phyloP scores from a whole-genome alignment of 1,140 invertebrate species.

The Drosophila watanabei region DNA sequence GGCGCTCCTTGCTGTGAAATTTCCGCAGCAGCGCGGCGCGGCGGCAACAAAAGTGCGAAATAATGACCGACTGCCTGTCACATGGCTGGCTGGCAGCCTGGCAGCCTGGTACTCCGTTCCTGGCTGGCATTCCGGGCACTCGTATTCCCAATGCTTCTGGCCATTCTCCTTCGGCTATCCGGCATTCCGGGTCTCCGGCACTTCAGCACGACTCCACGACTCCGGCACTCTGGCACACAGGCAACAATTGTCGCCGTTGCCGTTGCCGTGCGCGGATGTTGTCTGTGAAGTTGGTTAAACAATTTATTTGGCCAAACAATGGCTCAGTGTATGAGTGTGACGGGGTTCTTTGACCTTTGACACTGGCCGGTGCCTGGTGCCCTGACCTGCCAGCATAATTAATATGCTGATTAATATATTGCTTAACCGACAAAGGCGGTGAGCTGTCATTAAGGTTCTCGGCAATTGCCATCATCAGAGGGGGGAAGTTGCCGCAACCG shows the following conservation, averaged over 20 bases:
- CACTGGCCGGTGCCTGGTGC: constrained; percentile 8
- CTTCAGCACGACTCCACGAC: neutral
- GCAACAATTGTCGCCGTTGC: constrained; percentile 41
- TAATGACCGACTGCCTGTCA: constrained; percentile 67
- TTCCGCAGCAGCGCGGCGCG: constrained; percentile 33
- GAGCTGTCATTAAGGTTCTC: constrained; percentile 31
- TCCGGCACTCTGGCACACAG: neutral
- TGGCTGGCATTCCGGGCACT: constrained; percentile 1
- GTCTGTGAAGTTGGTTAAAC: constrained; percentile 66
- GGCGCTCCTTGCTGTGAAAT: constrained; percentile 43
- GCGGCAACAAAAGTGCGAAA: constrained; percentile 64
- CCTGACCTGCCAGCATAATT: constrained; percentile 39
- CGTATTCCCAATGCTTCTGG: constrained; percentile 16
- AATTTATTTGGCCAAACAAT: constrained; percentile 47
- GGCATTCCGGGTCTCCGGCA: constrained; percentile 11
- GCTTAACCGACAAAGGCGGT: constrained; percentile 29
- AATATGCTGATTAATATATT: constrained; percentile 56
- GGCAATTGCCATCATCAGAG: constrained; percentile 47
- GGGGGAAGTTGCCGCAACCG: no score
- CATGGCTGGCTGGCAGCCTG: constrained; percentile 49
- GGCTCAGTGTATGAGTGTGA: constrained; percentile 7
- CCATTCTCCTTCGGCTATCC: constrained; percentile 9
- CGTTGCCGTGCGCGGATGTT: constrained; percentile 45
- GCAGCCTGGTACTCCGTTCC: constrained; percentile 39
- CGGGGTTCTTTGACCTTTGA: constrained; percentile 54